phyloP scores from a whole-genome alignment of 2,888 invertebrate species.

The Xylocampa areola region DNA sequence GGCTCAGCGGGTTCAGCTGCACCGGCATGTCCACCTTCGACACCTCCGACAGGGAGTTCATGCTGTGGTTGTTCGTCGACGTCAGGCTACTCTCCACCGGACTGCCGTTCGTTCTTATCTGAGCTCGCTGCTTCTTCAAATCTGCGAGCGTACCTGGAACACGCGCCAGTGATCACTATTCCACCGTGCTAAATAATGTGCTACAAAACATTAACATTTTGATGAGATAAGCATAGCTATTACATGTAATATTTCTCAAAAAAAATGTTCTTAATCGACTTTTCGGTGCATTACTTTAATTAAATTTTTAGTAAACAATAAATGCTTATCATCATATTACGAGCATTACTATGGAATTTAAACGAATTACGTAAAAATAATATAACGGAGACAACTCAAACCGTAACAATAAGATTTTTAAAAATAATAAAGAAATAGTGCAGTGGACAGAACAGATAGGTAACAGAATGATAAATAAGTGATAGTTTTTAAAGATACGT shows the following conservation, averaged over 20 bases:
- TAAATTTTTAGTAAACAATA: slow-evolving; percentile 61
- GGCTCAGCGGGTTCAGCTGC: slow-evolving; percentile 80
- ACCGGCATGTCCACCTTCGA: slow-evolving; percentile 83
- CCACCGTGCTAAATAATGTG: slow-evolving; percentile 5
- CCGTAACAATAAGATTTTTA: slow-evolving; percentile 45
- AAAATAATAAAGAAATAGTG: slow-evolving; percentile 48
- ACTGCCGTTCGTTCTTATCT: slow-evolving; percentile 92
- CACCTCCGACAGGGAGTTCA: slow-evolving; percentile 84
- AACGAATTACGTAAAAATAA: slow-evolving; percentile 34
- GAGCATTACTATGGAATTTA: slow-evolving; percentile 47
- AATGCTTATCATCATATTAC: slow-evolving; percentile 65
- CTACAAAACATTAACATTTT: slow-evolving; percentile 42
- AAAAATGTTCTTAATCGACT: slow-evolving; percentile 61
- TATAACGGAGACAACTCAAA: slow-evolving; percentile 22
- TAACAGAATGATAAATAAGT: slow-evolving; percentile 45
- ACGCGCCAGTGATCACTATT: slow-evolving; percentile 41
- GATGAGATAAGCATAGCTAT: slow-evolving; percentile 56
- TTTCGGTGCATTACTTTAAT: slow-evolving; percentile 68
- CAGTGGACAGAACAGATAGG: slow-evolving; percentile 50
- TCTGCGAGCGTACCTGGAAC: slow-evolving; percentile 95
- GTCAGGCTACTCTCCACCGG: slow-evolving; percentile 84
- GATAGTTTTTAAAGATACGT: slow-evolving; percentile 48
- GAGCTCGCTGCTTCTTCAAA: slow-evolving; percentile 97
- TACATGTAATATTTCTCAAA: slow-evolving; percentile 49
- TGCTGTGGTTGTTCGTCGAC: slow-evolving; percentile 82